Percentiles rank a stretch among this genome's conserved stretches.
Evolutionary conservation across 2,888 invertebrate species (phyloP).

Genomic region (Eudasyphora cyanicolor): DNA sequence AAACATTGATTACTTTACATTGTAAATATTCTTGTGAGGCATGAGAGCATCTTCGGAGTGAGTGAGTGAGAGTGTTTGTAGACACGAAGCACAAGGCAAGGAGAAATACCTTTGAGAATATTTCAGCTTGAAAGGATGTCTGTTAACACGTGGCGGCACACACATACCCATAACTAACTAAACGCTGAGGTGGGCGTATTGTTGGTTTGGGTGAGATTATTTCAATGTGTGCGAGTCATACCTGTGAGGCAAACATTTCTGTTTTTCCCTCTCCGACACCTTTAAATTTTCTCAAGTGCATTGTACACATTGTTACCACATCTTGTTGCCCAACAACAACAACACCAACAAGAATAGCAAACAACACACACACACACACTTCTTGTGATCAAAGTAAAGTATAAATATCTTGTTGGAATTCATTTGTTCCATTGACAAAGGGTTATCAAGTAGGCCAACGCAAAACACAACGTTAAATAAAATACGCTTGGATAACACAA

Average conservation of each 20-base stretch:
- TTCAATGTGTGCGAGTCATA: neutral
- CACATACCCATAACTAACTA: neutral
- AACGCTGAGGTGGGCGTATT: neutral
- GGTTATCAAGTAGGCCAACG: neutral
- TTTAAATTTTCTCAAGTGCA: slow-evolving; percentile 59
- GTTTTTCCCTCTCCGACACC: slow-evolving; percentile 45
- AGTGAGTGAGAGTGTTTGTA: neutral
- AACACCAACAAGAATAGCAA: neutral
- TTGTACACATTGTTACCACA: slow-evolving; percentile 52
- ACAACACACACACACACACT: too few species aligned
- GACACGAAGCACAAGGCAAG: too few species aligned
- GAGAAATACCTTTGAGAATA: neutral
- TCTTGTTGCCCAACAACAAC: neutral
- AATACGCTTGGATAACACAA: too few species aligned
- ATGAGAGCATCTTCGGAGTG: neutral
- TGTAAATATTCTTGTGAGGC: too few species aligned
- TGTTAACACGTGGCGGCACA: neutral
- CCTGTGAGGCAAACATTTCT: slow-evolving; percentile 37
- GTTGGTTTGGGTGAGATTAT: neutral
- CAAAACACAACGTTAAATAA: too few species aligned
- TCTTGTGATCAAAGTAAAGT: neutral
- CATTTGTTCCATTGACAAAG: neutral
- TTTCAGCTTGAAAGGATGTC: neutral
- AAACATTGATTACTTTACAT: slow-evolving; percentile 15
- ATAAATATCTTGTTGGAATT: slow-evolving; percentile 20